Conservation (phyloP, 2,113 vertebrate species). For the Uria aalge region DNA sequence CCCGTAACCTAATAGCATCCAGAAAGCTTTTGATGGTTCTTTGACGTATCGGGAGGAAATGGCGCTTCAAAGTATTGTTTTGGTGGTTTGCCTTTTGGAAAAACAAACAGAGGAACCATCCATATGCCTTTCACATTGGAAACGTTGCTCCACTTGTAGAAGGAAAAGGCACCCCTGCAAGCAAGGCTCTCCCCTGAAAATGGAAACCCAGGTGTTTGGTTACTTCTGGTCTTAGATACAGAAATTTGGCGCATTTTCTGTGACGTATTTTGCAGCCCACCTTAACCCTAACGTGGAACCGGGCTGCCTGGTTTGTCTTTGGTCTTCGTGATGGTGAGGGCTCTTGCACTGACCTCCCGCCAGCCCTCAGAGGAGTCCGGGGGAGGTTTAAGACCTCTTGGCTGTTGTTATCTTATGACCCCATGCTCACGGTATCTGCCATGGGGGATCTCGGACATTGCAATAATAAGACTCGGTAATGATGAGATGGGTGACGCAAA, state of each 20-base stretch:
- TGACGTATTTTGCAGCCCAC: background rate
- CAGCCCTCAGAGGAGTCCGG: background rate
- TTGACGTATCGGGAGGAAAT: background rate
- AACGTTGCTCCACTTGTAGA: background rate
- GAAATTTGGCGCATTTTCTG: background rate
- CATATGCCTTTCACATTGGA: background rate
- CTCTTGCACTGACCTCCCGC: background rate
- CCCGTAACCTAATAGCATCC: background rate
- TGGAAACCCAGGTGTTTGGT: no score
- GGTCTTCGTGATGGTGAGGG: background rate
- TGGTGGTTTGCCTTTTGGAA: background rate
- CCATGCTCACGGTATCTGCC: fast-evolving
- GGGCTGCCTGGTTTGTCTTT: background rate
- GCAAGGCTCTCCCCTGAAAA: background rate
- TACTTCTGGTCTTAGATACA: background rate
- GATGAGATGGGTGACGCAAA: background rate
- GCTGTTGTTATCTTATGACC: background rate
- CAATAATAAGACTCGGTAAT: background rate
- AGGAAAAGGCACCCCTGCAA: background rate
- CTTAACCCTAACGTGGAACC: background rate
- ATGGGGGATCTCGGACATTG: fast-evolving
- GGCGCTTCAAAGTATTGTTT: background rate
- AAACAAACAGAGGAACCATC: background rate
- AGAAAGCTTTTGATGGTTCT: background rate
- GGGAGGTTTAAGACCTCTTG: background rate